Conservation (phyloP, 2,888 invertebrate species). For the Drosophila paramelanica region DNA sequence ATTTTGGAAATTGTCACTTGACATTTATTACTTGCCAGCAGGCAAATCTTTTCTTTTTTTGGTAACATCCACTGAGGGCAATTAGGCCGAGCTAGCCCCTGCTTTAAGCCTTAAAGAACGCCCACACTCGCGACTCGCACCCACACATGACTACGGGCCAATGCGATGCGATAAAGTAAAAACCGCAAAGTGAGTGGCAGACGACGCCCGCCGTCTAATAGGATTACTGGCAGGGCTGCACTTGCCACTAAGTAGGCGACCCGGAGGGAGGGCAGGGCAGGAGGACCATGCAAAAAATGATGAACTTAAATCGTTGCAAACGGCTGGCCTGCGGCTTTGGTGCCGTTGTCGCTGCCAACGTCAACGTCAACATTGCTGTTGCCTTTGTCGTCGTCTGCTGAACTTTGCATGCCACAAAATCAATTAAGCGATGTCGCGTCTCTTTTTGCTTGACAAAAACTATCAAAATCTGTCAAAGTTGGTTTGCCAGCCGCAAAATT, state of each 20-base stretch:
- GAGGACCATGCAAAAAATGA: conserved; percentile 33
- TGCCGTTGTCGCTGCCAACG: conserved; percentile 17
- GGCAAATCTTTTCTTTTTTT: too few relatives aligned
- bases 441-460: conserved; percentile 24
- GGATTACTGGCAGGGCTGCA: conserved; percentile 62
- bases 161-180: conserved; percentile 40
- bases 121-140: conserved; percentile 5
- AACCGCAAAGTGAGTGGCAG: conserved; percentile 56
- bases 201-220: conserved; percentile 56
- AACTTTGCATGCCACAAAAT: conserved; percentile 73
- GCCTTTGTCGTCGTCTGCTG: conserved; percentile 33
- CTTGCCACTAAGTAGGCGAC: conserved; percentile 55
- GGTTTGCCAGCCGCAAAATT: conserved; percentile 41
- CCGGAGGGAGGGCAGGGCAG: conserved; percentile 29
- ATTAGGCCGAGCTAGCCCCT: conserved; percentile 20
- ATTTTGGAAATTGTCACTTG: conserved; percentile 47
- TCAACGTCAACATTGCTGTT: too few relatives aligned
- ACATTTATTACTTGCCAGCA: conserved; percentile 47
- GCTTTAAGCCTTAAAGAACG: conserved; percentile 48
- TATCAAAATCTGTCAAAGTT: conserved; percentile 65
- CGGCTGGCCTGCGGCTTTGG: conserved; percentile 63
- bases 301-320: conserved; percentile 55
- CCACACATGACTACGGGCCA: conserved; percentile 31
- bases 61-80: not conserved
- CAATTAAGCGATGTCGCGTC: conserved; percentile 64